Base-by-base conservation (phyloP, 2,888 invertebrate genomes). In the Theodoxus fluviatilis region DNA sequence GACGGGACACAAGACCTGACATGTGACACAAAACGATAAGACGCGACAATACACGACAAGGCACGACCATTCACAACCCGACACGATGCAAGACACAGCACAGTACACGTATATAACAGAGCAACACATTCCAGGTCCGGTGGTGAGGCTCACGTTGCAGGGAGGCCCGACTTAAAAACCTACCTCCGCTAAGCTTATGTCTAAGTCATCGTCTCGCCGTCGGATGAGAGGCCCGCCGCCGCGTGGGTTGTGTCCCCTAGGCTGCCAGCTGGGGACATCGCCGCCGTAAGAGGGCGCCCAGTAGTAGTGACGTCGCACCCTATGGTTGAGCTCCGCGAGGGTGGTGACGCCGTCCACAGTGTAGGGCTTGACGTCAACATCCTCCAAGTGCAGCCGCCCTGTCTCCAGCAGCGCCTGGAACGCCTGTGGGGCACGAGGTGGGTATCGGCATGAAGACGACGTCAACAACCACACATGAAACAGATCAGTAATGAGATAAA, bases 361-460 rank as follows among this genome's bases (percentile, higher is more conserved):
- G 71, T 87, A 87, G 0, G 86, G 83, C 66, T 83, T 74, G 0
- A 87, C 84, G 71, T 87, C 87, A 28, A 82, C 83, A 73, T 85
- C 78, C 37, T 73, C 63, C 31, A 76, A 75, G 7, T 76, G 69
- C 43, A 87, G 74, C 6, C 87, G 80, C 4, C 82, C 84, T 55
- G 75, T 73, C 43, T 84, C 79, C 2, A 87, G 66, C 38, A 87
- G 76, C 67, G 78, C 79, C 33, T 81, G 78, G 80, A 85, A 85
- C 2, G 86, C 87, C 87, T 87, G 79, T 18, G 35, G 47, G 7
- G n/a, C 3, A 35, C 22, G n/a, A 52, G 4, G 38, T 35, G 7
- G 1, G 22, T 9, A 9, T 55, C 22, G 25, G 22, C n/a, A 66
- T 12, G 4, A 63, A 28, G n/a, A 18, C 12, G 7, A 22, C 12